A percentile compares a stretch with the other conserved stretches of the same genome.
Evolutionary conservation across 2,113 vertebrate genomes (phyloP).

Genomic region (Apistogramma diplotaenia): DNA sequence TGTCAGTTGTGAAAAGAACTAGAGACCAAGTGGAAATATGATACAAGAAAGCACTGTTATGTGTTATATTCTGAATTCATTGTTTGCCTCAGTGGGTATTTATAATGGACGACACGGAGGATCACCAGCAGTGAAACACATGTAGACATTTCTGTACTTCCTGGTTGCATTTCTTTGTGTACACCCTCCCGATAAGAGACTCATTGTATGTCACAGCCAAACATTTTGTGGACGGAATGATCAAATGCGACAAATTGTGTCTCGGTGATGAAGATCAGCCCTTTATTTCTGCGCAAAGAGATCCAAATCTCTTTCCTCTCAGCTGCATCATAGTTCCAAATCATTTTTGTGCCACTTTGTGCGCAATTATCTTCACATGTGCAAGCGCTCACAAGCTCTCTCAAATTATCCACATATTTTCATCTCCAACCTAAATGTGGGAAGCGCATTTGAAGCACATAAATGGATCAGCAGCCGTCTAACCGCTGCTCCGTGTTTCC

Average conservation of each 20-base stretch:
- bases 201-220: background rate
- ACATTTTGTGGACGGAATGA: background rate
- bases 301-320: background rate
- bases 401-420: constrained; percentile 63
- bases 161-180: background rate
- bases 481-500: constrained; percentile 36
- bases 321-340: constrained; percentile 19
- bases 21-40: background rate
- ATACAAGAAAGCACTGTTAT: background rate
- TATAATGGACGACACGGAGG: background rate
- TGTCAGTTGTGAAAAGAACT: background rate
- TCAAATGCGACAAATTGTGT: background rate
- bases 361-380: constrained; percentile 41
- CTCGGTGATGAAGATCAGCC: background rate
- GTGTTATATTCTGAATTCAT: background rate
- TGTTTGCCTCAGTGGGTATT: background rate
- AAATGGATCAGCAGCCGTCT: constrained; percentile 41
- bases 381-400: constrained; percentile 30
- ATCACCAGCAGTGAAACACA: background rate
- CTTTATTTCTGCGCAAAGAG: background rate
- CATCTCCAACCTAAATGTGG: constrained; percentile 39
- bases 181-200: background rate
- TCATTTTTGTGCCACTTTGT: constrained; percentile 23
- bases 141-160: background rate
- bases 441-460: constrained; percentile 46